Evolutionary conservation across 2,888 invertebrate species (phyloP).

Genomic region (Junonia oenone): DNA sequence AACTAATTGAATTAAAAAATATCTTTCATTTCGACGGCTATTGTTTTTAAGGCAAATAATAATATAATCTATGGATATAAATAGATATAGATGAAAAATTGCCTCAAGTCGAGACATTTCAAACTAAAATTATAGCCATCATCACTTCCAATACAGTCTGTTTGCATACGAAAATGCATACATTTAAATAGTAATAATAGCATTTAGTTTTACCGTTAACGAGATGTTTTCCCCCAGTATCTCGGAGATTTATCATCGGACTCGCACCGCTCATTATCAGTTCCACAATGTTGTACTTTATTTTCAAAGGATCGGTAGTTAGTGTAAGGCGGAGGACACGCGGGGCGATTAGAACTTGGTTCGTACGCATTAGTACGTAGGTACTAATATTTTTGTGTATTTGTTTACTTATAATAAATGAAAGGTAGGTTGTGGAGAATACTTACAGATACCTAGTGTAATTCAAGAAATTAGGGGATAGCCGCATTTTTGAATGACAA

Average conservation of each 20-base stretch:
- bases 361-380: background rate
- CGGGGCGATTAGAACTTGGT: background rate
- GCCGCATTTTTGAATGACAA: no score
- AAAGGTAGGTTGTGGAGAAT: no score
- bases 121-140: background rate
- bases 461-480: no score
- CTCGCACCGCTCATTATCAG: slow-evolving; percentile 22
- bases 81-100: no score
- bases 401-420: no score
- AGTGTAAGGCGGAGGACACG: slow-evolving; percentile 10
- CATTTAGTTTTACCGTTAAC: slow-evolving; percentile 4
- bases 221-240: slow-evolving; percentile 4
- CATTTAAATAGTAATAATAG: background rate
- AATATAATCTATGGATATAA: no score
- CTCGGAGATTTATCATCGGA: slow-evolving; percentile 20
- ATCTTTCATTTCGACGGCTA: no score
- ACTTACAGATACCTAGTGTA: no score
- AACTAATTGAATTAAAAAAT: no score
- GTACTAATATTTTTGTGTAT: no score
- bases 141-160: background rate
- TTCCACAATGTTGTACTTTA: slow-evolving; percentile 19
- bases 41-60: no score
- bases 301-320: slow-evolving; percentile 16
- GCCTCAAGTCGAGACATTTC: background rate
- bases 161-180: background rate